Evolutionary conservation across 2,797 vertebrate genomes (phyloP).

Genomic region (Lepidocolaptes lacrymiger): DNA sequence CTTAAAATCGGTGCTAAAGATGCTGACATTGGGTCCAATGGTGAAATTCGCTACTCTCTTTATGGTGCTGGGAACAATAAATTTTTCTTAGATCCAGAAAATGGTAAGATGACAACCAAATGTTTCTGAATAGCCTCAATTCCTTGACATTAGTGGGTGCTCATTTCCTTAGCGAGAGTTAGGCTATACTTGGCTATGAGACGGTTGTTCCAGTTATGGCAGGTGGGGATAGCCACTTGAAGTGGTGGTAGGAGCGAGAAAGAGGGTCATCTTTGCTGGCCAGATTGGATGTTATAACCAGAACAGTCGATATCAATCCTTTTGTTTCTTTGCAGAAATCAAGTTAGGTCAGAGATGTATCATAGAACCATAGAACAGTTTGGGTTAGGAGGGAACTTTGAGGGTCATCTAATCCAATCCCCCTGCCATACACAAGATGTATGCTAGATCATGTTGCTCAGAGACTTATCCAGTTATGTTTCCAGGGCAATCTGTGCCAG

Average conservation of each 20-base stretch:
- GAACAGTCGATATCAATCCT: background rate
- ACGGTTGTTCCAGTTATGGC: background rate
- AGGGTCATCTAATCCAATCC: background rate
- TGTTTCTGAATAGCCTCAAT: background rate
- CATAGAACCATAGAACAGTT: background rate
- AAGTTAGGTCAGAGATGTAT: background rate
- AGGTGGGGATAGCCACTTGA: background rate
- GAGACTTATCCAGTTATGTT: background rate
- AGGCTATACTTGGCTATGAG: background rate
- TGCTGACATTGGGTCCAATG: conserved; percentile 87
- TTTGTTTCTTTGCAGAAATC: background rate
- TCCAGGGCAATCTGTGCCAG: background rate
- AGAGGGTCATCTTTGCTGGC: background rate
- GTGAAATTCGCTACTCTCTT: conserved; percentile 89
- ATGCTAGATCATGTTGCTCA: background rate
- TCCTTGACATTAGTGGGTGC: background rate
- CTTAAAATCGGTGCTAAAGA: conserved; percentile 87
- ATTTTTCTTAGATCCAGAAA: conserved; percentile 90
- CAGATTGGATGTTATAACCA: background rate
- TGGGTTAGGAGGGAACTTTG: background rate
- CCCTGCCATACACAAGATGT: background rate
- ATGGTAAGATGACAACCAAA: conserved; percentile 78
- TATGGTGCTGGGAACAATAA: conserved; percentile 87
- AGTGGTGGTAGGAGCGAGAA: background rate
- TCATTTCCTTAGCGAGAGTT: background rate